Conservation (phyloP, 2,113 vertebrate species). For the Planiliza haematocheilus region DNA sequence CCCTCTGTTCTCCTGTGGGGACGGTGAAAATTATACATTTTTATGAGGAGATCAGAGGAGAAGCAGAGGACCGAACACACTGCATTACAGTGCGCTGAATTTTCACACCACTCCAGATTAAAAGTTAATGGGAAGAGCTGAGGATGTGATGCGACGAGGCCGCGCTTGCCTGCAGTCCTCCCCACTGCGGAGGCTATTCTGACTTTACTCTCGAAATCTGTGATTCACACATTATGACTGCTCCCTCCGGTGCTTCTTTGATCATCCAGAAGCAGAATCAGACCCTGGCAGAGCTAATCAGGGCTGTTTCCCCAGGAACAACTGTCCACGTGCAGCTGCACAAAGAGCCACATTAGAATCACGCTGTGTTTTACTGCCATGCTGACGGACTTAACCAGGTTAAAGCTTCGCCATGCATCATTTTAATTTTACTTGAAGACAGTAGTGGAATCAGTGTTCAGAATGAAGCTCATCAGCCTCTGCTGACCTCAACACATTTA, state of each 20-base stretch:
- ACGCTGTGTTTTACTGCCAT: neutral
- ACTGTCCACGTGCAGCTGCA: slow-evolving; percentile 1
- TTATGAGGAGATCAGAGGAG: slow-evolving; percentile 66
- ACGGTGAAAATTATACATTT: slow-evolving; percentile 58
- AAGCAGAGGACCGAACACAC: slow-evolving; percentile 39
- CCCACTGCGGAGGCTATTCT: neutral
- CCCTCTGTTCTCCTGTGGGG: slow-evolving; percentile 58
- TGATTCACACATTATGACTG: slow-evolving; percentile 48
- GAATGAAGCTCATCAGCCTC: neutral
- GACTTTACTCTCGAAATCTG: slow-evolving; percentile 19
- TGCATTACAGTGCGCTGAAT: slow-evolving; percentile 40
- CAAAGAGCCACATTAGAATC: neutral
- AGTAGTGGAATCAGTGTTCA: neutral
- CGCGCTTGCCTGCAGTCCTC: slow-evolving; percentile 12
- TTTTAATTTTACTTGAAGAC: neutral
- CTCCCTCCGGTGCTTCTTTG: slow-evolving; percentile 48
- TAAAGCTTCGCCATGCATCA: neutral
- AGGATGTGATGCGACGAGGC: slow-evolving; percentile 37
- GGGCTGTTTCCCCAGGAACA: slow-evolving; percentile 18
- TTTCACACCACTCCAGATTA: slow-evolving; percentile 55
- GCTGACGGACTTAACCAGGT: neutral
- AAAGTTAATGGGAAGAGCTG: slow-evolving; percentile 61
- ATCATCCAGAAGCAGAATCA: slow-evolving; percentile 49
- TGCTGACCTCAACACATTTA: no score
- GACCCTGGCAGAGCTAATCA: slow-evolving; percentile 50